Base-by-base conservation (phyloP, 1,140 invertebrate genomes). In the Antheraea mylitta region DNA sequence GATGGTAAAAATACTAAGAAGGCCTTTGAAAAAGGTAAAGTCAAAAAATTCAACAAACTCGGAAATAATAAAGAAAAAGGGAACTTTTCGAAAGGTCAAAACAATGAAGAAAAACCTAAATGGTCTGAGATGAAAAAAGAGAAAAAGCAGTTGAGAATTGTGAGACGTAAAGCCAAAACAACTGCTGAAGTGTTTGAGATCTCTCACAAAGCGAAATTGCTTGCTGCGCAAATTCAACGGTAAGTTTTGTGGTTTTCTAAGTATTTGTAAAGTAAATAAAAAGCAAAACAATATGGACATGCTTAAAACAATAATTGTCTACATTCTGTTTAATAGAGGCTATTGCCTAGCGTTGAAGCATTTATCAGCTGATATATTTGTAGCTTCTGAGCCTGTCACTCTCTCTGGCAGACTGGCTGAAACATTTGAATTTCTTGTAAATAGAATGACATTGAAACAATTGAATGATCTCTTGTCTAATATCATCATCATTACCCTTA, bases 151-250 rank as follows among this genome's bases (percentile, higher is more conserved):
- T 85, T 96, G 0, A 94, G 94, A 18, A 69, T 89, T 4, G 82
- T 86, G 13, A 75, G 90, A n/a, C 85, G 90, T 13, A 92, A 90
- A 70, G 90, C 90, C 9, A 94, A 95, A 68, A 86, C 92, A 58
- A 93, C 94, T 62, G 89, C 93, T 70, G 88, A 94, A 77, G 80
- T 94, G n/a, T 95, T 95, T 84, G 94, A 97, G 70, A 88, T 96
- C n/a, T 94, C 95, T 10, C 86, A 94, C 13, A 93, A 95, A 84
- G 96, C 95, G 0, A 97, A 98, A 80, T 91, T 95, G 74, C 93
- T 98, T 18, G 96, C 96, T 83, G 97, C 98, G 85, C 95, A 96
- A 70, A 92, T 97, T 36, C 94, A 96, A 75, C 94, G 93, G 88
- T 94, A 93, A 42, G 6, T 30, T 30, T 61, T 61, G 19, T n/a